Base-by-base conservation (phyloP, 2,797 vertebrate species). In the Taenioides sp. region DNA sequence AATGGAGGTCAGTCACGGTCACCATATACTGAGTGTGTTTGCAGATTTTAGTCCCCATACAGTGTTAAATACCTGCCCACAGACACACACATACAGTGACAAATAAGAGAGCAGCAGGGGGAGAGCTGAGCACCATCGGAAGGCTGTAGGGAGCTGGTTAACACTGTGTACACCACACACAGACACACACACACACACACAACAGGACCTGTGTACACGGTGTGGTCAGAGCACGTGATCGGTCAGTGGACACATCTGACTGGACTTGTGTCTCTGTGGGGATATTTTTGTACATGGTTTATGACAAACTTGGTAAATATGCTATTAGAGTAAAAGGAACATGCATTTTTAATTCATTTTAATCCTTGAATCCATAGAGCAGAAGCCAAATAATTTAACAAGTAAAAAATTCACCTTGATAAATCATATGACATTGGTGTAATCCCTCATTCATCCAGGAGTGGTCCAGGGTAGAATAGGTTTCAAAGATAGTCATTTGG, bases 111-210 rank as follows among this genome's bases (percentile, higher is more conserved):
- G 55, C 54, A 72, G 63, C 76, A 75, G 73, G 70, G 78, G 75
- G 27, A 63, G 7, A 72, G 75, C 82, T 76, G 67, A 83, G 74
- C 79, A 80, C 78, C 82, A 88, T 80, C 83, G 82, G 75, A 79
- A 81, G 81, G 84, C 78, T 78, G 77, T 75, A 79, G 69, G 87
- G 76, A 84, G 57, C 76, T 71, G 71, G 65, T 88, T 82, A 82
- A 80, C 74, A 82, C 73, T 73, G 70, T 74, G 70, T 40, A 74
- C 75, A 70, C 57, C 70, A 67, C 69, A 67, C 75, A 58, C 62
- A 52, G 68, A 67, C 69, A 58, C 62, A 52, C 70, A 67, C 69
- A 67, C 77, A 70, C 78, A 65, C 74, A 76, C 20, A 58, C 63
- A 52, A 50, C 63, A 54, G 69, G 74, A 67, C 62, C 74, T 66